A percentile compares a stretch with the other conserved stretches of the same genome.
phyloP scores from a whole-genome alignment of 2,888 invertebrate genomes.

The Elysia crispata region DNA sequence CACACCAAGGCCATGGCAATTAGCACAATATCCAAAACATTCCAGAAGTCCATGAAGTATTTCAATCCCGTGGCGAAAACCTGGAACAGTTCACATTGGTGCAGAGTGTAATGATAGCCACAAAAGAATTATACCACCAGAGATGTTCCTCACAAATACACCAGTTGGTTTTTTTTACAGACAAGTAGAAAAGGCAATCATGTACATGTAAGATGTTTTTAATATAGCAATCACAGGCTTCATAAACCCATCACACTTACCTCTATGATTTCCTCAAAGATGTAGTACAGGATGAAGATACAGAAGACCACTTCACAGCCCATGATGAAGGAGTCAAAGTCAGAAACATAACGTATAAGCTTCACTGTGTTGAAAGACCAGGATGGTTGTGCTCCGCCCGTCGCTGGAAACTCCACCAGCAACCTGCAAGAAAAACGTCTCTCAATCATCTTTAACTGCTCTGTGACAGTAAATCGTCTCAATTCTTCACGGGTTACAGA shows the following conservation, averaged over 20 bases:
- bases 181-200: too few relatives aligned
- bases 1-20: constrained; percentile 79
- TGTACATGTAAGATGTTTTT: too few relatives aligned
- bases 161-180: too few relatives aligned
- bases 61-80: not conserved
- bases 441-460: too few relatives aligned
- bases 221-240: too few relatives aligned
- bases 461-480: too few relatives aligned
- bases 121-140: too few relatives aligned
- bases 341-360: constrained; percentile 80
- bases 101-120: too few relatives aligned
- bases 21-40: constrained; percentile 82
- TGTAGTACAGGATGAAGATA: constrained; percentile 81
- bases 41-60: constrained; percentile 82
- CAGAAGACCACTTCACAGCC: constrained; percentile 81
- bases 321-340: constrained; percentile 79
- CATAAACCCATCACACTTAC: too few relatives aligned
- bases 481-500: too few relatives aligned
- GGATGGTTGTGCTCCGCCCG: constrained; percentile 84
- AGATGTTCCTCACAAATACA: too few relatives aligned
- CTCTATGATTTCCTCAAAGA: constrained; percentile 80
- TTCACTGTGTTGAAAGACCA: constrained; percentile 81
- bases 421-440: constrained; percentile 79
- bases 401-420: constrained; percentile 84
- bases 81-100: too few relatives aligned